phyloP scores from a whole-genome alignment of 1,140 invertebrate species.

The Xylocopa sonorina region DNA sequence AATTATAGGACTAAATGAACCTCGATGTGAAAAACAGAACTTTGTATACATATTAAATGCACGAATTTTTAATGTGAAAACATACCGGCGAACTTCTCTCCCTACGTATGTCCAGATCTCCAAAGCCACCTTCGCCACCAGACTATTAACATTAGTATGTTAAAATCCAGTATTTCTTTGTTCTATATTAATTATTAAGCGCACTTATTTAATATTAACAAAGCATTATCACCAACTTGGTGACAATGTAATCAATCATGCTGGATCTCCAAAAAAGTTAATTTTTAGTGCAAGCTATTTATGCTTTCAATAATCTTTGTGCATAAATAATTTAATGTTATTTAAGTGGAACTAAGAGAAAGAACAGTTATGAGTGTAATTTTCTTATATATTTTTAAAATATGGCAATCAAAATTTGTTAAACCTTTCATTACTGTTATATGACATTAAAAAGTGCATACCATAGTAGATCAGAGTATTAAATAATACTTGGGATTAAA shows the following conservation, averaged over 20 bases:
- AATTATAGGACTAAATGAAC: constrained; percentile 9
- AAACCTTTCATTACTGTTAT: background rate
- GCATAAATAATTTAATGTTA: constrained; percentile 30
- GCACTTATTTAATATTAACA: constrained; percentile 48
- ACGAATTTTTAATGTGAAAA: constrained; percentile 58
- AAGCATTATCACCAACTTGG: constrained; percentile 28
- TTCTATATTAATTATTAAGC: constrained; percentile 42
- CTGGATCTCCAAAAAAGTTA: constrained; percentile 29
- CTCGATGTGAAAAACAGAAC: background rate
- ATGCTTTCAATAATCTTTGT: constrained; percentile 30
- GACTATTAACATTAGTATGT: constrained; percentile 76
- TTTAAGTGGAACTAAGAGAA: constrained; percentile 34
- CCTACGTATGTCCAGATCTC: constrained; percentile 77
- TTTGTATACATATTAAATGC: background rate
- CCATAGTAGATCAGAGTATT: constrained; percentile 83
- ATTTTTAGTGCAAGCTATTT: constrained; percentile 39
- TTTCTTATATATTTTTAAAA: background rate
- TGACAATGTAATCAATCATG: constrained; percentile 50
- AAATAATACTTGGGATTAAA: constrained; percentile 83
- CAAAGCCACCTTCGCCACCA: constrained; percentile 80
- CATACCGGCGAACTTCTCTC: constrained; percentile 80
- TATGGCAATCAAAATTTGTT: background rate
- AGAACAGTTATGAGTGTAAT: constrained; percentile 20
- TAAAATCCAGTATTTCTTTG: constrained; percentile 55
- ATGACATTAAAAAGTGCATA: constrained; percentile 74